Evolutionary conservation across 2,888 invertebrate species (phyloP).

Genomic region (Pheosia tremula): DNA sequence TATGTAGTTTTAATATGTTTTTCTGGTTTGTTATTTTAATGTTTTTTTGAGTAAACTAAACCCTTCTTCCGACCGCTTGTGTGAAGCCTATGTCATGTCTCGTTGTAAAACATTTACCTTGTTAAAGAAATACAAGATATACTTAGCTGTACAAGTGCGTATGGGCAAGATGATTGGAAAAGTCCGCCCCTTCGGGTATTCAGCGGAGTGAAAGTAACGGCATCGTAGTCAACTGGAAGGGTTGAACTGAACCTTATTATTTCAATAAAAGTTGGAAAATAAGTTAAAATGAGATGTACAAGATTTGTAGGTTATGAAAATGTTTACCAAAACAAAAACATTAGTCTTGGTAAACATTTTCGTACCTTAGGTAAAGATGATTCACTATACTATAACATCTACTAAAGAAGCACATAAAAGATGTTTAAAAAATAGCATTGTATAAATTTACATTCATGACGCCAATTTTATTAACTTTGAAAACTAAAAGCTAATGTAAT

Average conservation of each 20-base stretch:
- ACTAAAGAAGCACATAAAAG: too few relatives aligned
- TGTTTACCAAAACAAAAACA: too few relatives aligned
- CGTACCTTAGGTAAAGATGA: too few relatives aligned
- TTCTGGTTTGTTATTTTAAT: too few relatives aligned
- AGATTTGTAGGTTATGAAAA: neutral
- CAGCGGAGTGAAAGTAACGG: neutral
- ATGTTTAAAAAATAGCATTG: too few relatives aligned
- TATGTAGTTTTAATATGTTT: too few relatives aligned
- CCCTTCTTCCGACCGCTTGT: neutral
- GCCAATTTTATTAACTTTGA: too few relatives aligned
- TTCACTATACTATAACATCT: too few relatives aligned
- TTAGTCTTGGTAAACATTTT: too few relatives aligned
- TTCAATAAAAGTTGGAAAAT: neutral
- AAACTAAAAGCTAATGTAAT: too few relatives aligned
- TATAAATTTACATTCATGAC: too few relatives aligned
- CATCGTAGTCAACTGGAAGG: neutral
- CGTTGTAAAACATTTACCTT: neutral
- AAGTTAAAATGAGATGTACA: neutral
- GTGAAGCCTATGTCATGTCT: neutral
- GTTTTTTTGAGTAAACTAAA: too few relatives aligned
- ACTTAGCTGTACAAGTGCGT: neutral
- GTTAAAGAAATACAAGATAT: neutral
- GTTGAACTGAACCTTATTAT: conserved; percentile 1
- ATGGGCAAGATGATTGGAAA: neutral
- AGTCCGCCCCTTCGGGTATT: neutral